Base-by-base conservation (phyloP, 2,888 invertebrate species). In the Eumacrocentrus americanus region DNA sequence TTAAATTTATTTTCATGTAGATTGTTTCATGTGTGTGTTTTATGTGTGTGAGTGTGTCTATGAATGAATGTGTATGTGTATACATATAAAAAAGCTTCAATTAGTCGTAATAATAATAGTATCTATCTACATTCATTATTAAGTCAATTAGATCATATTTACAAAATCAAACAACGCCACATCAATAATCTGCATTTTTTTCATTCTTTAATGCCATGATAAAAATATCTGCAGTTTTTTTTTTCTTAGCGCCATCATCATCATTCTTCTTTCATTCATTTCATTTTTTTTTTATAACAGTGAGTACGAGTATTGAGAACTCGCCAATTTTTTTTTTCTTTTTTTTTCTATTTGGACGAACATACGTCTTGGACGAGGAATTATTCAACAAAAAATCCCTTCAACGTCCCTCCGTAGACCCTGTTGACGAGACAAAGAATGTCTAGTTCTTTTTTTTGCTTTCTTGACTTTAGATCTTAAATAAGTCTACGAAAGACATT, bases 41-140 rank as follows among this genome's bases (percentile, higher is more conserved):
- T 16, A 53, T 23, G 35, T 0, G 29, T 55, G 22, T 44, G 14
- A 29, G 55, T 50, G 48, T 37, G 18, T 56, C 9, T 34, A 12
- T 51, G 44, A 40, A 46, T 44, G 18, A 37, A 38, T 46, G 42
- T 35, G 40, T 46, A 6, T 22, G 23, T 60, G 65, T 62, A 57
- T 66, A 66, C 66, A 63, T 66, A 66, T 67, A 67, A 67, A 65
- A 64, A 67, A 64, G 62, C 63, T 20, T 64, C 64, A 53, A 60
- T 65, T 53, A 61, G 52, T 58, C 12, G 29, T 56, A 6, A 50
- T 57, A 40, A 50, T 57, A 57, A n/a, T 57, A 67, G 64, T 66
- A 25, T 65, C 68, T 75, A 75, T 75, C 75, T 76, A 77, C 74
- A 76, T 68, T 71, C 73, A 75, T 69, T 67, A 71, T 71, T 70